Evolutionary conservation across 1,140 invertebrate species (phyloP), one percentile per base, ranked within the genome.

Genomic region (Leucophenga varia): DNA sequence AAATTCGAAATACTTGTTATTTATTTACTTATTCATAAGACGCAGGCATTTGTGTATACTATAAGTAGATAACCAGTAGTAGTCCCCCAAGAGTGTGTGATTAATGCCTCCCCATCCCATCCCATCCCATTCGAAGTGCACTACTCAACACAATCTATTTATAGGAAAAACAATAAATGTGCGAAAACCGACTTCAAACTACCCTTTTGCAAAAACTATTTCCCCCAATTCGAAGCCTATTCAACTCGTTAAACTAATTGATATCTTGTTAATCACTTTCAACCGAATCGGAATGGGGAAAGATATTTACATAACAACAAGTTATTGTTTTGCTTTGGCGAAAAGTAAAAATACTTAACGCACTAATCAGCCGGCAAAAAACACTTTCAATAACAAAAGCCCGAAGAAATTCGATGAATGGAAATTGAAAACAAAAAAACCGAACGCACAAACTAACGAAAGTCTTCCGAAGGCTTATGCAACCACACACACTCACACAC

Each of bases 321-420:
- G 52, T 39, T 38, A 31, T 55, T 42, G 41, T 31, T 32, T 21
- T 14, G 35, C n/a, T n/a, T n/a, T n/a, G 13, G 7, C 10, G 42
- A 64, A 64, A 67, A 53, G 43, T 61, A 51, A 51, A 64, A 64
- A 52, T 51, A 48, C 43, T 57, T 43, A 49, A 60, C 54, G 54
- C 57, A 64, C 61, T 57, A 55, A 61, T 61, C 54, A 45, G 44
- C 28, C 47, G 30, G 16, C 19, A 43, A 16, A 37, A 37, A 28
- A 43, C 21, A 52, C 22, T 57, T 57, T 58, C 47, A 67, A 58
- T 61, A 65, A 64, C 61, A 64, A 65, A 61, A 32, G 46, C 42
- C 16, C n/a, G 47, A 57, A 52, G 36, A 14, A 22, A 36, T 32
- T 32, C 17, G 20, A 21, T 47, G 20, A 51, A 55, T 55, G 41